Conservation (phyloP, 2,888 invertebrate species). For the Caenorhabditis parvicauda region DNA sequence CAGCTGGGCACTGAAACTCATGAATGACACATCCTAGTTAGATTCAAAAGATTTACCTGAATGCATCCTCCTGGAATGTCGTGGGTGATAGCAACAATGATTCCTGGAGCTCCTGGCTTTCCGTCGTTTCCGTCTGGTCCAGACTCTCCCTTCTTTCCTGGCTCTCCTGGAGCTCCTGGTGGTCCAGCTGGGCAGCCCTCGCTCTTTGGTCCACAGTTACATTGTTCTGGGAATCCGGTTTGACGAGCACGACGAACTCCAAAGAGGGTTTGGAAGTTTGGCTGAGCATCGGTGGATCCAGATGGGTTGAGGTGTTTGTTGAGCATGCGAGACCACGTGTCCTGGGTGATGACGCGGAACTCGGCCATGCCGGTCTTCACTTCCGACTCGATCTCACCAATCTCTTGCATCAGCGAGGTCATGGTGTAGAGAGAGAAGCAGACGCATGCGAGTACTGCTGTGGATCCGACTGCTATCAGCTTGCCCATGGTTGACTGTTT, state of each 20-base stretch:
- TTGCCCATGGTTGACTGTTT: no score
- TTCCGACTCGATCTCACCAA: conserved; percentile 35
- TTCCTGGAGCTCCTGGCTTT: conserved; percentile 43
- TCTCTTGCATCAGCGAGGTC: conserved; percentile 27
- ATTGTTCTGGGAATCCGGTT: conserved; percentile 33
- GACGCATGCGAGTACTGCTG: conserved; percentile 29
- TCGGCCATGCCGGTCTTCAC: conserved; percentile 40
- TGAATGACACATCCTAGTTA: not conserved
- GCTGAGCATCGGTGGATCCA: conserved; percentile 28
- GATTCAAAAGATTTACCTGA: conserved; percentile 4
- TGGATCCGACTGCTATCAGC: conserved; percentile 35
- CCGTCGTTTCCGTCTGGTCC: conserved; percentile 46
- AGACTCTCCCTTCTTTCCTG: conserved; percentile 36
- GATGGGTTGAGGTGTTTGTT: conserved; percentile 40
- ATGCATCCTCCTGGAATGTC: conserved; percentile 51
- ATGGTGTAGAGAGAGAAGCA: conserved; percentile 31
- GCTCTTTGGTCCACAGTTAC: conserved; percentile 46
- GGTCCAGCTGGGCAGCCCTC: conserved; percentile 50
- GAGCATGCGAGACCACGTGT: conserved; percentile 44
- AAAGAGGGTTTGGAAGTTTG: conserved; percentile 43
- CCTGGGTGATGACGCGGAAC: conserved; percentile 41
- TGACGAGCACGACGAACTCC: conserved; percentile 39
- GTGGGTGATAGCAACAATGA: conserved; percentile 42
- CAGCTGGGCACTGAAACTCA: conserved; percentile 29
- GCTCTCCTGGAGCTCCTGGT: conserved; percentile 45